A percentile compares a stretch with the other conserved stretches of the same genome.
Evolutionary conservation across 2,797 vertebrate species (phyloP).

Genomic region (Neosalanx taihuensis): DNA sequence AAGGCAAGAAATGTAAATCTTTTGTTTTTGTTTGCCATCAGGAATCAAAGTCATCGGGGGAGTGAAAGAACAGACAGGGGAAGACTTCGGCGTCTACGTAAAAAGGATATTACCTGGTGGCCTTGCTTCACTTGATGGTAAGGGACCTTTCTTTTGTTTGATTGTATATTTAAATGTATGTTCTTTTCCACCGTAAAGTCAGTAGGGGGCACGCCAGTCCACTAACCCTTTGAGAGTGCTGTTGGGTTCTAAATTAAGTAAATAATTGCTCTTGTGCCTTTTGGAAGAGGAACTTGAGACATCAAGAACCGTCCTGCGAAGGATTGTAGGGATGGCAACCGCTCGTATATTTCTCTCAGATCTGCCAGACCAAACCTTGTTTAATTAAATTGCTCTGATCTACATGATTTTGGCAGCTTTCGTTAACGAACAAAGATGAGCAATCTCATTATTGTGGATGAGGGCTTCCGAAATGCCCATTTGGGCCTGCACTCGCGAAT

Average conservation of each 20-base stretch:
- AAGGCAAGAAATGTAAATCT: neutral
- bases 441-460: slow-evolving; percentile 32
- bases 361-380: slow-evolving; percentile 5
- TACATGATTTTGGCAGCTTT: slow-evolving; percentile 18
- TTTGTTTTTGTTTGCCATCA: slow-evolving; percentile 40
- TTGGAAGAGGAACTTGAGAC: neutral
- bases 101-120: slow-evolving; percentile 88
- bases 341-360: slow-evolving; percentile 3
- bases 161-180: neutral
- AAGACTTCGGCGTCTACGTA: slow-evolving; percentile 89
- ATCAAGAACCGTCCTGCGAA: neutral
- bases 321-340: slow-evolving; percentile 1
- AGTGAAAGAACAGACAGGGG: slow-evolving; percentile 81
- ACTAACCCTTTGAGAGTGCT: neutral
- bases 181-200: no score
- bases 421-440: slow-evolving; percentile 26
- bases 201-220: no score
- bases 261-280: neutral
- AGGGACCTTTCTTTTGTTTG: slow-evolving; percentile 31
- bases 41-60: slow-evolving; percentile 92
- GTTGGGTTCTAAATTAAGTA: neutral
- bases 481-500: neutral
- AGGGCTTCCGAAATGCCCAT: slow-evolving; percentile 6
- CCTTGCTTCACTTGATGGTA: slow-evolving; percentile 83
- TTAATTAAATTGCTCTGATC: slow-evolving; percentile 40